These are phyloP conservation scores for Apaloderma vittatum DNA, from an alignment of 2,113 vertebrate genomes.

Conservation along the genomic window DNA sequence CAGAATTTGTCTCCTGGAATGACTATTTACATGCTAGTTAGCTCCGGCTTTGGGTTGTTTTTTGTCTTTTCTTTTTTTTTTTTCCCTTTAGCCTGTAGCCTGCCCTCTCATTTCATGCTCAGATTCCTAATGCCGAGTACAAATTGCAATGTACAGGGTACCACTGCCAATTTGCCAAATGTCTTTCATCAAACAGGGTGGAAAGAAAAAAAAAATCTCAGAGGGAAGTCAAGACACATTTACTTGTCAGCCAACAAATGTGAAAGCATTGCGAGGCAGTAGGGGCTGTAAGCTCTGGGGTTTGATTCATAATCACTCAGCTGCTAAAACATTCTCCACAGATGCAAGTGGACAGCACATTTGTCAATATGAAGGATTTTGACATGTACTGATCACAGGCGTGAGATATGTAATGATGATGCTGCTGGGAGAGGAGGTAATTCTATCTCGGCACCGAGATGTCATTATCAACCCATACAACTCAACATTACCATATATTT, in stretches of 20 bases:
- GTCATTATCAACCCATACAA: conserved; percentile 79
- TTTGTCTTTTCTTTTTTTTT: neutral
- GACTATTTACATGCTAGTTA: conserved; percentile 65
- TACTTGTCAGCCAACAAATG: conserved; percentile 88
- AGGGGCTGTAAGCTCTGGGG: conserved; percentile 83
- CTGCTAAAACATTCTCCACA: conserved; percentile 99
- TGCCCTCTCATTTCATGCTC: conserved; percentile 82
- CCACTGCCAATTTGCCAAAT: conserved; percentile 94
- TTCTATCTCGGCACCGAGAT: conserved; percentile 78
- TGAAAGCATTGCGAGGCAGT: conserved; percentile 79
- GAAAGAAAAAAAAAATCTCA: conserved; percentile 79
- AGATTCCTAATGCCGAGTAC: conserved; percentile 81
- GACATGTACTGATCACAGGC: conserved; percentile 97
- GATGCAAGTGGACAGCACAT: conserved; percentile 99
- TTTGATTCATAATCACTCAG: conserved; percentile 99
- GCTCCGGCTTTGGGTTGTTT: neutral
- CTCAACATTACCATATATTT: conserved; percentile 67
- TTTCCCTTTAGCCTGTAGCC: conserved; percentile 67
- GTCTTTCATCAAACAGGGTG: conserved; percentile 89
- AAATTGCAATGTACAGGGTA: conserved; percentile 87
- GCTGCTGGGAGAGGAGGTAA: conserved; percentile 87
- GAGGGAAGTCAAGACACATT: conserved; percentile 90
- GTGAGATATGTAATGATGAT: conserved; percentile 96
- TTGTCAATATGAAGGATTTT: conserved; percentile 99
- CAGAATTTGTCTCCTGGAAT: conserved; percentile 54